Evolutionary conservation across 1,140 invertebrate species (phyloP), one percentile per base, ranked within the genome.

Genomic region (Calycopis cecrops): DNA sequence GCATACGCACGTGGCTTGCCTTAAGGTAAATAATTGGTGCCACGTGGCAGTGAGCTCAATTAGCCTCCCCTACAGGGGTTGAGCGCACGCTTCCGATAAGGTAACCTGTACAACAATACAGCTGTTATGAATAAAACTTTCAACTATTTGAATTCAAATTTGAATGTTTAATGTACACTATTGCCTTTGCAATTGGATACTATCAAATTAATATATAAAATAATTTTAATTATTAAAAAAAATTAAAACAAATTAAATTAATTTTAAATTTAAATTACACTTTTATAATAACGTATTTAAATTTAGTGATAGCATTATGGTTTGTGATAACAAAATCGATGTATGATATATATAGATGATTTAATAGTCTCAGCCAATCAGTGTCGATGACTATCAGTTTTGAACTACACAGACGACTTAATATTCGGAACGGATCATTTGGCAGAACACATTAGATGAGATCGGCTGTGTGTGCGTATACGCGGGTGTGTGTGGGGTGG

Each of bases 1-100:
- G 60, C 55, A 62, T 55, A 53, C 65, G 62, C 83, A 86, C 83
- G 83, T 86, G 83, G 77, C 35, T 55, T 60, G 71, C 70, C 64
- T 75, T 65, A 64, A 73, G 71, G 80, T 86, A 84, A 86, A 86
- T 86, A 86, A 83, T 86, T 86, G 75, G 48, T 75, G 21, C 70
- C 83, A 86, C 83, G 83, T 86, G 83, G 77, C 54, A 55, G 52
- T 64, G 58, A 67, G 69, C 71, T 70, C 77, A 86, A 83, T 83
- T 84, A 86, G 73, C 71, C 68, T 65, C 67, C 72, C 62, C 65
- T 18, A 60, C 60, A 63, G 67, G 67, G 73, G 73, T 65, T 48
- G 65, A 62, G 63, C 69, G 75, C 65, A 59, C 69, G 67, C 68
- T 78, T 73, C 67, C 63, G 59, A 62, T 75, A 63, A 76, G 69